A percentile compares a stretch with the other conserved stretches of the same genome.
Conservation (phyloP, 2,888 invertebrate species). For the Drosophila acutilabella region DNA sequence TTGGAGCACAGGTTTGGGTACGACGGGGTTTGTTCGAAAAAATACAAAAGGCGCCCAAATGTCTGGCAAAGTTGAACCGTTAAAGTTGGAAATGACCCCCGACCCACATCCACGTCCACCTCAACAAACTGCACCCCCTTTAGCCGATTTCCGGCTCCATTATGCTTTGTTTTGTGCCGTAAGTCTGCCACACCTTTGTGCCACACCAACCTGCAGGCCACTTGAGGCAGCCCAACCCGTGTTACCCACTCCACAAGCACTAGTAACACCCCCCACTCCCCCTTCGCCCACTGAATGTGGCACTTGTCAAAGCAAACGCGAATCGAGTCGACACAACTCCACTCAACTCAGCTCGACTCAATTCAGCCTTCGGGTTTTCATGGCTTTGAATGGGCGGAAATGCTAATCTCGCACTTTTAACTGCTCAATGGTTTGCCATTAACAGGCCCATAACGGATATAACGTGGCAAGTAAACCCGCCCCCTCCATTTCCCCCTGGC, state of each 20-base stretch:
- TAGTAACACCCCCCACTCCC: background rate
- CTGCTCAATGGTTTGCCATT: constrained; percentile 76
- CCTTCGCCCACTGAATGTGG: background rate
- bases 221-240: constrained; percentile 32
- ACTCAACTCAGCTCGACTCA: constrained; percentile 1
- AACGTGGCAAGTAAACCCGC: constrained; percentile 6
- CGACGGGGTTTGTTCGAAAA: background rate
- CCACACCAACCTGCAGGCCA: constrained; percentile 28
- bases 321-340: background rate
- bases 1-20: background rate
- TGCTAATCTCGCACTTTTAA: constrained; percentile 72
- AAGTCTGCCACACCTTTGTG: constrained; percentile 44
- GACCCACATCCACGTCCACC: too few relatives aligned
- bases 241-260: background rate
- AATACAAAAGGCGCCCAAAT: constrained; percentile 30
- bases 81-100: background rate
- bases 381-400: constrained; percentile 51
- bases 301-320: constrained; percentile 44
- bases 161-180: background rate
- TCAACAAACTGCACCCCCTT: too few relatives aligned
- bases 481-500: background rate
- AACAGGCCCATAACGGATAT: constrained; percentile 75
- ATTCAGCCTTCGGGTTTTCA: constrained; percentile 34
- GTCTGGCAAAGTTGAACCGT: constrained; percentile 35
- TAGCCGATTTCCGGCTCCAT: background rate